A percentile compares a stretch with the other conserved stretches of the same genome.
Conservation (phyloP, 2,888 invertebrate genomes). For the Biston betularia region DNA sequence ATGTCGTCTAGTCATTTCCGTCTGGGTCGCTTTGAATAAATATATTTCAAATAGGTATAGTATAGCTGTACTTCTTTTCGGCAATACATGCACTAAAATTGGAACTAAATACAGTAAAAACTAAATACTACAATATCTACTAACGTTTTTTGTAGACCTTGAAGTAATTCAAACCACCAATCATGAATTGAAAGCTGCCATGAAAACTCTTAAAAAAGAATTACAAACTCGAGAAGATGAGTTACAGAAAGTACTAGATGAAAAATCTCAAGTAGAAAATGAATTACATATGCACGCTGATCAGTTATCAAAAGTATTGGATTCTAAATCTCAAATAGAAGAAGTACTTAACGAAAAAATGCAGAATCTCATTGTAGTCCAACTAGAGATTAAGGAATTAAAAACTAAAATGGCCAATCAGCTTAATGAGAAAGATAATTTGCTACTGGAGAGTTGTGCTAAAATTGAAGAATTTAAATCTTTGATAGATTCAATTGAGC, state of each 20-base stretch:
- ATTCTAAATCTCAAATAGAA: constrained; percentile 49
- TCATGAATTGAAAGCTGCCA: constrained; percentile 47
- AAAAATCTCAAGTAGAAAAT: constrained; percentile 48
- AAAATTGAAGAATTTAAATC: constrained; percentile 38
- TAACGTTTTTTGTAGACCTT: constrained; percentile 48
- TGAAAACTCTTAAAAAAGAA: constrained; percentile 45
- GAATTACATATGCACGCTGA: constrained; percentile 40
- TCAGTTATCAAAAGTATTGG: constrained; percentile 43
- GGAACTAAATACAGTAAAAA: too few relatives aligned
- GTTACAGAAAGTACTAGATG: constrained; percentile 44
- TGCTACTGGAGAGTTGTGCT: constrained; percentile 39
- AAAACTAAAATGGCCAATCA: constrained; percentile 48
- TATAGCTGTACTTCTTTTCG: background rate
- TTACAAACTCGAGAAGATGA: constrained; percentile 35
- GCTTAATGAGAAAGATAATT: constrained; percentile 54
- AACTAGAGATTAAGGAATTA: constrained; percentile 50
- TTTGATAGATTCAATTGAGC: constrained; percentile 32
- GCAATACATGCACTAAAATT: too few relatives aligned
- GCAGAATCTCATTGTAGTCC: constrained; percentile 52
- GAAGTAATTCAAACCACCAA: constrained; percentile 49
- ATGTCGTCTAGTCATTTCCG: too few relatives aligned
- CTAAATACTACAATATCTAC: too few relatives aligned
- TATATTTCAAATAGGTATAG: background rate
- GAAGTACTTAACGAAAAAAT: constrained; percentile 52
- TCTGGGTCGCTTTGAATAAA: too few relatives aligned